Conservation (phyloP, 2,113 vertebrate genomes). For the Sturnus vulgaris region DNA sequence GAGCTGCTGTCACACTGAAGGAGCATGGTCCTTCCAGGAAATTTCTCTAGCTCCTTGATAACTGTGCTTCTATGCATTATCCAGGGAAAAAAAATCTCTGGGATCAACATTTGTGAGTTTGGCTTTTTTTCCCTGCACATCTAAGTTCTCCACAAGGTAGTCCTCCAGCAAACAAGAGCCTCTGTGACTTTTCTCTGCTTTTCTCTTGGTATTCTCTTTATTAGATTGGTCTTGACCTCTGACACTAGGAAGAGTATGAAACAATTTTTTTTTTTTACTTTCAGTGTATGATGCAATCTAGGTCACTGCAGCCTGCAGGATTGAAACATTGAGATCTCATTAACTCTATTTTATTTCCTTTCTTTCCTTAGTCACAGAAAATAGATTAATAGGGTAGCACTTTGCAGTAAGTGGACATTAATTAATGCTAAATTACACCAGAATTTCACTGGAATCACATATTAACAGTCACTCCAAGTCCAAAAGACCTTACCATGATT, state of each 20-base stretch:
- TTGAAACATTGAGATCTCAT: neutral
- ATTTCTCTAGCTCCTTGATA: neutral
- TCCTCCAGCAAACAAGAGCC: neutral
- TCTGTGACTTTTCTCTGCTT: neutral
- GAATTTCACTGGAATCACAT: constrained; percentile 48
- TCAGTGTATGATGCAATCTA: neutral
- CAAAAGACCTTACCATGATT: constrained; percentile 66
- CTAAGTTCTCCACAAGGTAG: neutral
- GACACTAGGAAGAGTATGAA: neutral
- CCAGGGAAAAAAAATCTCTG: too few relatives aligned
- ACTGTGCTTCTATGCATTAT: neutral
- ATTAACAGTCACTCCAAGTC: constrained; percentile 41
- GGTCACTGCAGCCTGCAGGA: neutral
- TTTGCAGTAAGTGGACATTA: constrained; percentile 68
- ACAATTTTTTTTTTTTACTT: neutral
- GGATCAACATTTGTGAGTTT: too few relatives aligned
- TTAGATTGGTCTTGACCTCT: neutral
- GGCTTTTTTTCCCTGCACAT: too few relatives aligned
- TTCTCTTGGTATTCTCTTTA: neutral
- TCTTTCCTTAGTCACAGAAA: constrained; percentile 37
- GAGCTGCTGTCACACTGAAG: neutral
- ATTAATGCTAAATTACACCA: constrained; percentile 66
- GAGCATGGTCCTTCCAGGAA: neutral
- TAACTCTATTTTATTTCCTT: constrained; percentile 27
- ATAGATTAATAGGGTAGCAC: constrained; percentile 64